These are phyloP conservation scores for Asobara japonica DNA, from an alignment of 1,140 invertebrate genomes.

Conservation along the genomic window DNA sequence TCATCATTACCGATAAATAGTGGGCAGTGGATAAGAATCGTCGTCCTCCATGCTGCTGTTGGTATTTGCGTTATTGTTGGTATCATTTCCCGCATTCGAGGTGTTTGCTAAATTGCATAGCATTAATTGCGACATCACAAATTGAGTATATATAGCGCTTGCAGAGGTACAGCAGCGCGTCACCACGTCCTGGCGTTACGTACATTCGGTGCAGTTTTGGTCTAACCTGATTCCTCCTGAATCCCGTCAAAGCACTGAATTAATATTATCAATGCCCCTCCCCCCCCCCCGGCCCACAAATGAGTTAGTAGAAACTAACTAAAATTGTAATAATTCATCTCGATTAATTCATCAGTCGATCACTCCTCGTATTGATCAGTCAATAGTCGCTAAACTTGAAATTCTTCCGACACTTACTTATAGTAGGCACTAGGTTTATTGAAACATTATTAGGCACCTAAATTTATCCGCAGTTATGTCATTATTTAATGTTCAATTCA, in stretches of 20 bases:
- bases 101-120: constrained; percentile 59
- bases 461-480: constrained; percentile 11
- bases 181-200: not conserved
- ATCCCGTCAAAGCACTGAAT: not conserved
- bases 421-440: constrained; percentile 60
- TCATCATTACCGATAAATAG: constrained; percentile 81
- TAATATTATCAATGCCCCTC: not conserved
- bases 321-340: not conserved
- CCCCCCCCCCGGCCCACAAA: not conserved
- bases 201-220: constrained; percentile 22
- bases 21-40: constrained; percentile 80
- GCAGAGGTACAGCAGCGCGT: constrained; percentile 22
- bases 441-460: constrained; percentile 57
- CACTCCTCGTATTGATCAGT: not conserved
- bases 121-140: constrained; percentile 64
- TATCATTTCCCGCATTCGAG: constrained; percentile 69
- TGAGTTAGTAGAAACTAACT: not conserved
- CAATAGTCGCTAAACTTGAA: not conserved
- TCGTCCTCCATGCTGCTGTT: constrained; percentile 73
- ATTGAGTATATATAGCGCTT: constrained; percentile 23
- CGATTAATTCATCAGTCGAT: not conserved
- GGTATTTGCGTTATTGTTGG: constrained; percentile 78
- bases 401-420: constrained; percentile 29
- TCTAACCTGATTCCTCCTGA: not conserved
- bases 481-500: not conserved